These are phyloP conservation scores for Plusia festucae DNA, from an alignment of 2,888 invertebrate genomes.

Conservation along the genomic window DNA sequence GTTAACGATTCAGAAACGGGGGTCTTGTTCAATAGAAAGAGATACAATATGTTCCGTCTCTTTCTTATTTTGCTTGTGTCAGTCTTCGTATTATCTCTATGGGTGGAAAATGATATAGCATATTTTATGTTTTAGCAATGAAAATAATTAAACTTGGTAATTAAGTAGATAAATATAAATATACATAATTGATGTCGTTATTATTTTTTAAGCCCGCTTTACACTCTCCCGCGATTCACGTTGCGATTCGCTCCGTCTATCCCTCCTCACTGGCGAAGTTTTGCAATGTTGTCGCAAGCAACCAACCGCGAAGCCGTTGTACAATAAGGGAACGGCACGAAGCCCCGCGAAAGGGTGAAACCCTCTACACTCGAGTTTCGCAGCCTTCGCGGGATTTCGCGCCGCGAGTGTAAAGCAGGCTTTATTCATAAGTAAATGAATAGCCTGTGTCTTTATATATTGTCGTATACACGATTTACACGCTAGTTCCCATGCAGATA, in stretches of 20 bases:
- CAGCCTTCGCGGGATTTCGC: too few relatives aligned
- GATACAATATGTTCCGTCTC: background rate
- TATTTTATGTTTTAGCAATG: slow-evolving; percentile 25
- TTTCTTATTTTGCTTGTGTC: slow-evolving; percentile 8
- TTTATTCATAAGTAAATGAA: background rate
- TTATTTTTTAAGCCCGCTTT: background rate
- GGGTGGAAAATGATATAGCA: slow-evolving; percentile 7
- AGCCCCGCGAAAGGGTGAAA: too few relatives aligned
- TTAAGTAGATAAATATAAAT: background rate
- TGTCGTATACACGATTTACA: background rate
- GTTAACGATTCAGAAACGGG: too few relatives aligned
- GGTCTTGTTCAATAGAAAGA: slow-evolving; percentile 7
- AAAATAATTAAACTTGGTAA: slow-evolving; percentile 47
- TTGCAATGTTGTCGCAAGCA: too few relatives aligned
- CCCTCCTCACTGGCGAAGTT: too few relatives aligned
- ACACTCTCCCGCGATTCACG: too few relatives aligned
- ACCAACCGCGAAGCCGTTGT: too few relatives aligned
- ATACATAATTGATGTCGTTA: background rate
- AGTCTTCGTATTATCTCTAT: slow-evolving; percentile 11
- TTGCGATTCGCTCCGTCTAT: too few relatives aligned
- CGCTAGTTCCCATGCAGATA: background rate
- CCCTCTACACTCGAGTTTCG: too few relatives aligned
- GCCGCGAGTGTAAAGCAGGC: too few relatives aligned
- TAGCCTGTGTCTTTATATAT: background rate
- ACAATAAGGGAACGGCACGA: too few relatives aligned